phyloP scores from a whole-genome alignment of 2,113 vertebrate species.

The Ranitomeya variabilis region DNA sequence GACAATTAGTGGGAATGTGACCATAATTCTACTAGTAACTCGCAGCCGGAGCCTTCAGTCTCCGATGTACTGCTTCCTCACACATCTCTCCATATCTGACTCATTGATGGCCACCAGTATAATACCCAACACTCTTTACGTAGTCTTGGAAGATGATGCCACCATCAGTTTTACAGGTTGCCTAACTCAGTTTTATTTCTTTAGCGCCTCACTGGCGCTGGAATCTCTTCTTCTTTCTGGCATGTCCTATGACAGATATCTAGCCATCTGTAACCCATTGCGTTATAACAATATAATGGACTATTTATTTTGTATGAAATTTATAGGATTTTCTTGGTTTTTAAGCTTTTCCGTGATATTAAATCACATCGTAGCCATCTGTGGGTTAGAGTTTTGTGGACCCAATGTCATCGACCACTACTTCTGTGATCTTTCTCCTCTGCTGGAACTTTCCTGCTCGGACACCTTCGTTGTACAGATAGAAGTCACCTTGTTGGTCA shows the following conservation, averaged over 20 bases:
- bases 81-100: neutral
- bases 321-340: neutral
- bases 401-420: slow-evolving; percentile 23
- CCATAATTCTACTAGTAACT: neutral
- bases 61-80: slow-evolving; percentile 24
- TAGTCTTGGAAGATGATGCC: neutral
- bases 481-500: slow-evolving; percentile 9
- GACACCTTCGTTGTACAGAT: slow-evolving; percentile 1
- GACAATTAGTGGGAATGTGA: slow-evolving; percentile 1
- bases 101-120: neutral
- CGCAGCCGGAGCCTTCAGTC: neutral
- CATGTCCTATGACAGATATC: slow-evolving; percentile 29
- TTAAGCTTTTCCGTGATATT: slow-evolving; percentile 7
- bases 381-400: slow-evolving; percentile 4
- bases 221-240: neutral
- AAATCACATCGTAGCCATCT: neutral
- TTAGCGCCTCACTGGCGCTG: neutral
- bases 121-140: neutral
- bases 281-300: slow-evolving; percentile 12
- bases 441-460: slow-evolving; percentile 19
- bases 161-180: neutral
- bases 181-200: neutral
- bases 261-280: slow-evolving; percentile 8
- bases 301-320: neutral
- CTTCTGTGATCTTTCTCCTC: slow-evolving; percentile 37